phyloP scores from a whole-genome alignment of 2,888 invertebrate genomes.

The Leuctra nigra region DNA sequence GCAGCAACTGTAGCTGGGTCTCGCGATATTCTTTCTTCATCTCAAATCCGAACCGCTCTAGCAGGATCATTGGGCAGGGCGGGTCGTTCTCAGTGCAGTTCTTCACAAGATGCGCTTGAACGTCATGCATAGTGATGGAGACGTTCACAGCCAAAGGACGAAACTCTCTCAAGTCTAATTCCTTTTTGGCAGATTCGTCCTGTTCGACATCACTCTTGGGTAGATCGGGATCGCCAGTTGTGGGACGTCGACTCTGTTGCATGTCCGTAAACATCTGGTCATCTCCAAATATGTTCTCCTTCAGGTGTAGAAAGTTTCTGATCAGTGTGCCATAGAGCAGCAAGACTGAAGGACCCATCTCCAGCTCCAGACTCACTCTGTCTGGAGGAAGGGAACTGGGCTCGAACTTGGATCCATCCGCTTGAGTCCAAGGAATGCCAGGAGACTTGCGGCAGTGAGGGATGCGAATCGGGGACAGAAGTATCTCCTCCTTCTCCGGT shows the following conservation, averaged over 20 bases:
- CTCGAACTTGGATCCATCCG: conserved; percentile 58
- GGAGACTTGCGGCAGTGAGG: conserved; percentile 50
- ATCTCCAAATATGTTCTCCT: conserved; percentile 97
- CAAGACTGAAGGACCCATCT: conserved; percentile 90
- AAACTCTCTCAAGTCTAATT: conserved; percentile 71
- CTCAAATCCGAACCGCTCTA: conserved; percentile 93
- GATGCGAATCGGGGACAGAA: conserved; percentile 87
- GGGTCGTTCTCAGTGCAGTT: conserved; percentile 87
- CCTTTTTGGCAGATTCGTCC: conserved; percentile 30
- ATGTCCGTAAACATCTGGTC: conserved; percentile 92
- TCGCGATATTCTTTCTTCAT: conserved; percentile 92
- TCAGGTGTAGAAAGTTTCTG: conserved; percentile 79
- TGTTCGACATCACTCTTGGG: conserved; percentile 39
- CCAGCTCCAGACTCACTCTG: conserved; percentile 83
- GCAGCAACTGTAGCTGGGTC: conserved; percentile 81
- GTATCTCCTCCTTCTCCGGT: conserved; percentile 88
- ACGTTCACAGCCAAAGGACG: conserved; percentile 88
- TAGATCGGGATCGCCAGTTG: conserved; percentile 36
- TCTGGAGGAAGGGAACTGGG: conserved; percentile 80
- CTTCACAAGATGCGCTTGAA: conserved; percentile 84
- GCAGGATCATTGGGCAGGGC: conserved; percentile 80
- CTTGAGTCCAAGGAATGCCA: conserved; percentile 54
- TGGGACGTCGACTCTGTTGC: conserved; percentile 48
- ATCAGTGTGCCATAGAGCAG: conserved; percentile 89
- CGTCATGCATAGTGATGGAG: conserved; percentile 89